Evolutionary conservation across 2,113 vertebrate species (phyloP), one percentile per base, ranked within the genome.

Genomic region (Chrysochloris asiatica): DNA sequence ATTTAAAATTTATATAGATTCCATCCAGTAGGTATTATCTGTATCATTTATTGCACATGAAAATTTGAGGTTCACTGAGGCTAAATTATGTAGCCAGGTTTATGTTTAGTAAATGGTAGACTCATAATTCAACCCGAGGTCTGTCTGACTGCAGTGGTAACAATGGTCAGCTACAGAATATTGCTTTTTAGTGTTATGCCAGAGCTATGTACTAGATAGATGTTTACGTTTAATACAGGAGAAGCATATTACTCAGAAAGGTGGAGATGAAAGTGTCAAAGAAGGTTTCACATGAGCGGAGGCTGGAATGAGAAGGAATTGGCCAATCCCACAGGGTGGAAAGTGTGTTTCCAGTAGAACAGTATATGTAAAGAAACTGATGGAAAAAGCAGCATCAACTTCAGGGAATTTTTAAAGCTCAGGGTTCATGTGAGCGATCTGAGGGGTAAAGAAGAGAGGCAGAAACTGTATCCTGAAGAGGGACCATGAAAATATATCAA

Each of bases 221-320:
- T n/a, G 24, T 65, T 83, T 54, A 82, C 65, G 65, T 67, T 87
- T 52, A 30, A 54, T 41, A 19, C 82, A 50, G 47, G 83, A 63
- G 38, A 17, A 24, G 28, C 77, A 54, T n/a, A 47, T 90, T 86
- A 79, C 52, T 90, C 52, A 72, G 78, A 72, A 72, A 84, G 83
- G 83, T 88, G 69, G 90, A 83, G 38, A 43, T 1, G 45, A 30
- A 56, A 69, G 38, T 38, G 21, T 45, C 63, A 54, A 26, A 47
- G n/a, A 86, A 89, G 13, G 16, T 91, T 65, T 59, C 56, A 9
- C 2, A 61, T 16, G 45, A 93, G 43, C 12, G 48, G 56, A 50
- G 19, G 26, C n/a, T 71, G 63, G 33, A 67, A 41, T 43, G 43
- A 86, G 89, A 80, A 88, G 76, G 4, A 82, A 59, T 0, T 67